These are phyloP conservation scores for Latrodectus geometricus DNA, from an alignment of 1,140 invertebrate species.

Conservation along the genomic window DNA sequence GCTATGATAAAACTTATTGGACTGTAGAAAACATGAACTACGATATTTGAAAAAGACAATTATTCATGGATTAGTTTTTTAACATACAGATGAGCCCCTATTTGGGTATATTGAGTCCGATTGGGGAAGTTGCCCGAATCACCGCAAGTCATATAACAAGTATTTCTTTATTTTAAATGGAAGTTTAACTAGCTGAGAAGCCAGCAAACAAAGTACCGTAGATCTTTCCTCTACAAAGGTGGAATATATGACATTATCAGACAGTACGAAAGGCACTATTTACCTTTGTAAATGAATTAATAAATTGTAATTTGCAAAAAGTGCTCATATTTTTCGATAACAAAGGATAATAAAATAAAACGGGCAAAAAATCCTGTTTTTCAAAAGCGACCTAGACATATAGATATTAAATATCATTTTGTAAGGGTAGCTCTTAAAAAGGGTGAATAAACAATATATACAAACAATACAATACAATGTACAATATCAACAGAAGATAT, in stretches of 20 bases:
- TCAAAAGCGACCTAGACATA: not conserved
- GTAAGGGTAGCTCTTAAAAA: not conserved
- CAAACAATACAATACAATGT: no score
- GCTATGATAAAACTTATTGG: conserved; percentile 60
- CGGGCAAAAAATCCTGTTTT: conserved; percentile 7
- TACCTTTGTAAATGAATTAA: not conserved
- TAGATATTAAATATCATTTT: not conserved
- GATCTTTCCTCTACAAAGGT: conserved; percentile 70
- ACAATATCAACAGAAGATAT: not conserved
- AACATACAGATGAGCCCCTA: not conserved
- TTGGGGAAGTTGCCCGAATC: conserved; percentile 36
- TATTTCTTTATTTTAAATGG: conserved; percentile 66
- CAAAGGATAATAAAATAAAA: not conserved
- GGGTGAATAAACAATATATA: not conserved
- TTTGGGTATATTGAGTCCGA: conserved; percentile 13
- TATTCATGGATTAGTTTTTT: conserved; percentile 7
- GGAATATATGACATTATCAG: conserved; percentile 69
- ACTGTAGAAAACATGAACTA: conserved; percentile 66
- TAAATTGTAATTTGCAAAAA: conserved; percentile 2
- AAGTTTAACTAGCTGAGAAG: conserved; percentile 70
- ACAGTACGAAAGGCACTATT: conserved; percentile 65
- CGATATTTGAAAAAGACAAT: not conserved
- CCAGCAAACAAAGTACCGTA: conserved; percentile 71
- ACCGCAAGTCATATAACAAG: conserved; percentile 67
- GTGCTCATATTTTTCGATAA: not conserved